Conservation (phyloP, 2,797 vertebrate genomes). For the Myoxocephalus aenaeus region DNA sequence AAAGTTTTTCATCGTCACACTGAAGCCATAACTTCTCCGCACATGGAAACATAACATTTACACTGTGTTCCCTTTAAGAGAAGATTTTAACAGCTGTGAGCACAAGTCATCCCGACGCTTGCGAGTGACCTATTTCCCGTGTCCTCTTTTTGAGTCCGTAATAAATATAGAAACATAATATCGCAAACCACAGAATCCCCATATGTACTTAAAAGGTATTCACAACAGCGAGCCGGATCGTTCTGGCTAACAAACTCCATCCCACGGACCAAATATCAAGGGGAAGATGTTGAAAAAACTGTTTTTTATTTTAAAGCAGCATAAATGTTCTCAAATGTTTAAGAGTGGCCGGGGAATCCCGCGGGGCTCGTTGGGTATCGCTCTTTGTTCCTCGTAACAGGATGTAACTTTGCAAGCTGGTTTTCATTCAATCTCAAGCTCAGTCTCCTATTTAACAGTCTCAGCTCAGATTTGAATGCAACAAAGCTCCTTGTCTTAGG, state of each 20-base stretch:
- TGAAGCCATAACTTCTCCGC: conserved; percentile 51
- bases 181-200: conserved; percentile 68
- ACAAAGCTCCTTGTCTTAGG: conserved; percentile 8
- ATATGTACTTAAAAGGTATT: conserved; percentile 72
- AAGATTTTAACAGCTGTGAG: conserved; percentile 38
- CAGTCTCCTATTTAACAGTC: conserved; percentile 21
- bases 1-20: conserved; percentile 46
- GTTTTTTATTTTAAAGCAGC: conserved; percentile 68
- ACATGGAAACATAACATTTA: conserved; percentile 71
- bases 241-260: conserved; percentile 80
- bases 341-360: conserved; percentile 74
- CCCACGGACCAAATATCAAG: conserved; percentile 75
- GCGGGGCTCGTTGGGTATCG: conserved; percentile 69
- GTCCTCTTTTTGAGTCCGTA: conserved; percentile 59
- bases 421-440: conserved; percentile 74
- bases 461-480: conserved; percentile 29
- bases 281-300: conserved; percentile 65
- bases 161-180: conserved; percentile 76
- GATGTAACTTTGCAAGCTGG: conserved; percentile 78
- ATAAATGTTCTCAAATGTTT: conserved; percentile 82
- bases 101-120: conserved; percentile 46
- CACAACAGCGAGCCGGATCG: conserved; percentile 68
- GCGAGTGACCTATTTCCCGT: conserved; percentile 63
- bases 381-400: conserved; percentile 78
- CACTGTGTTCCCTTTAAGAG: conserved; percentile 53